These are phyloP conservation scores for Panagrolaimus sp. DNA, from an alignment of 1,140 invertebrate species.

Conservation along the genomic window DNA sequence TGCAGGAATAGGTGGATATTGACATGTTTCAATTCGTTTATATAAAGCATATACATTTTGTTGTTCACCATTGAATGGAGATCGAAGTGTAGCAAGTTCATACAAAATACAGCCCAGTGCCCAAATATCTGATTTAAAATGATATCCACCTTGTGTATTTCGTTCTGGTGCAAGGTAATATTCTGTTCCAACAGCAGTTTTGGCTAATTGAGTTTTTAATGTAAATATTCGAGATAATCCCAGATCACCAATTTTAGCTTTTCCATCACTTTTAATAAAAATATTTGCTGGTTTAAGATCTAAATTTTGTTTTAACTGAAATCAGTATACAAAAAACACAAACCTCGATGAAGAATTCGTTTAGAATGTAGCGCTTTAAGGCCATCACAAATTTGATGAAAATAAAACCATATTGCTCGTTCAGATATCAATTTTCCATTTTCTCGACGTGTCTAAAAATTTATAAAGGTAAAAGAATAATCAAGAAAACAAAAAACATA, in stretches of 20 bases:
- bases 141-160: constrained; percentile 70
- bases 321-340: not conserved
- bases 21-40: constrained; percentile 68
- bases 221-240: constrained; percentile 70
- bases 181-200: constrained; percentile 72
- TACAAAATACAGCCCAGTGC: constrained; percentile 73
- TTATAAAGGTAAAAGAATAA: constrained; percentile 16
- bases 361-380: constrained; percentile 69
- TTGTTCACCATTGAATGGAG: constrained; percentile 69
- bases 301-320: constrained; percentile 13
- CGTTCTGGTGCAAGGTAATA: constrained; percentile 70
- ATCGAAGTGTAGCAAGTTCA: constrained; percentile 70
- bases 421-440: constrained; percentile 67
- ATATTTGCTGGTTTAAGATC: constrained; percentile 71
- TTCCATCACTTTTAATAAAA: constrained; percentile 69
- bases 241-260: constrained; percentile 73
- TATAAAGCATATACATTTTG: constrained; percentile 68
- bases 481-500: constrained; percentile 50
- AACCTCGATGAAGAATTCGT: constrained; percentile 70
- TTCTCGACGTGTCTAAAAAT: constrained; percentile 64
- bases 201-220: constrained; percentile 65
- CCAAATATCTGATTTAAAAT: constrained; percentile 76
- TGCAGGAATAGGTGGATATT: constrained; percentile 67
- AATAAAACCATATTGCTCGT: constrained; percentile 73
- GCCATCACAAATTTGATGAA: constrained; percentile 70